phyloP scores from a whole-genome alignment of 2,797 vertebrate species.

The Chrysocyon brachyurus region DNA sequence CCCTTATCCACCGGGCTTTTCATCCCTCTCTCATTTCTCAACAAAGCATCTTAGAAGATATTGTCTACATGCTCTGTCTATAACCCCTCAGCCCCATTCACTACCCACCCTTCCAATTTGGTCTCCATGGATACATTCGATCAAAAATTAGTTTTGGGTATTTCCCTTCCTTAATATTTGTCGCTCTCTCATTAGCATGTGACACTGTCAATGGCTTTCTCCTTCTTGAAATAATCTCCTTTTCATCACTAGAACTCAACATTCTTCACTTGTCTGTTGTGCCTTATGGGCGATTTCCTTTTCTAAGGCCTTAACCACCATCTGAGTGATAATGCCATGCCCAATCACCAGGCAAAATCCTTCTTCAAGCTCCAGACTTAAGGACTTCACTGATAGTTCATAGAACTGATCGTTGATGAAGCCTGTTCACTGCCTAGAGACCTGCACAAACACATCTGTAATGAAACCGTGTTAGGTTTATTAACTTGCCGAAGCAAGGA shows the following conservation, averaged over 20 bases:
- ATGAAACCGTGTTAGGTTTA: neutral
- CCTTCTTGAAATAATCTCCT: neutral
- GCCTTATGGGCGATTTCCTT: neutral
- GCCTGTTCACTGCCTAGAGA: neutral
- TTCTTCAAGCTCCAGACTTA: neutral
- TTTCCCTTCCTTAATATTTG: neutral
- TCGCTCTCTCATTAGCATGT: neutral
- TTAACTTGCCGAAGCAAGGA: neutral
- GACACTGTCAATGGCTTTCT: neutral
- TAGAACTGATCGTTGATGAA: neutral
- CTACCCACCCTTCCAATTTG: neutral
- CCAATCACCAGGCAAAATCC: neutral
- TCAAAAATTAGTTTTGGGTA: neutral
- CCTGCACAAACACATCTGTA: neutral
- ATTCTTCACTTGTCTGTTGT: neutral
- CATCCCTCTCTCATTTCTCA: neutral
- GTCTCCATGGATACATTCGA: neutral
- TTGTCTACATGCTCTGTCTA: neutral
- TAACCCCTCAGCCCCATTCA: too few species aligned
- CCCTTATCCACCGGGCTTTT: neutral
- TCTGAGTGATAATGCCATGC: rapidly evolving
- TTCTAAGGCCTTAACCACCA: neutral
- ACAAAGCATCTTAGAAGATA: neutral
- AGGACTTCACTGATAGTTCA: neutral
- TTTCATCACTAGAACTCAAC: neutral